Percentiles rank a stretch among this genome's conserved stretches.
phyloP scores from a whole-genome alignment of 2,113 vertebrate species.

The Todiramphus saurophagus region DNA sequence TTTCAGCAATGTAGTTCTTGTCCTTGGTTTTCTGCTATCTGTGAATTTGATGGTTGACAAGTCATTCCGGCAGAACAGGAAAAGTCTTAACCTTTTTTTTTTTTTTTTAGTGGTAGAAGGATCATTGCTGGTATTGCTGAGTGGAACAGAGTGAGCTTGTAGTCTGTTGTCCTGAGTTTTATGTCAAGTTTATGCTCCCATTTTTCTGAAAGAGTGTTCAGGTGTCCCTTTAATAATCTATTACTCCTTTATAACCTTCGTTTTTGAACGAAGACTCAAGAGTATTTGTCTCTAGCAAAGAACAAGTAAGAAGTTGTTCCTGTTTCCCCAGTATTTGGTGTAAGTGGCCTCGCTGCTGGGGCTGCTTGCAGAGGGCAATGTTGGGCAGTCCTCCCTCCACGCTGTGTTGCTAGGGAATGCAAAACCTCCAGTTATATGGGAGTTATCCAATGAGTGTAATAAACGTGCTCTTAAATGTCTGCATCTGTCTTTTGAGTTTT shows the following conservation, averaged over 20 bases:
- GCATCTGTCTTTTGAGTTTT: not conserved
- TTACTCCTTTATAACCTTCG: not conserved
- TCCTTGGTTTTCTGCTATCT: not conserved
- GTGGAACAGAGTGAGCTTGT: not conserved
- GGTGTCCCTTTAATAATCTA: not conserved
- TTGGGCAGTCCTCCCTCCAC: not conserved
- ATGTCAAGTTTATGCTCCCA: not conserved
- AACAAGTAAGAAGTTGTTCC: not conserved
- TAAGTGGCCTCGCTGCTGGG: not conserved
- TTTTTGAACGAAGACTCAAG: not conserved
- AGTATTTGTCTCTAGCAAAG: not conserved
- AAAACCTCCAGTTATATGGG: not conserved
- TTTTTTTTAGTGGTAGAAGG: not conserved
- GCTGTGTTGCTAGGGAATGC: not conserved
- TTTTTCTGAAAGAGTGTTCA: not conserved
- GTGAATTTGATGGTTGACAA: not conserved
- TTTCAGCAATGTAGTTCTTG: not conserved
- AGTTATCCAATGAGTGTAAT: not conserved
- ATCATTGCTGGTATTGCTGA: not conserved
- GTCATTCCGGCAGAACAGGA: not conserved
- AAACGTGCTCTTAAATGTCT: not conserved
- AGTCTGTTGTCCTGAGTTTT: not conserved
- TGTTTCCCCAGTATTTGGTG: not conserved
- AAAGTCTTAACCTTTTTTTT: not conserved
- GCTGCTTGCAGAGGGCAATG: not conserved